Evolutionary conservation across 2,888 invertebrate species (phyloP).

Genomic region (Melanargia galathea): DNA sequence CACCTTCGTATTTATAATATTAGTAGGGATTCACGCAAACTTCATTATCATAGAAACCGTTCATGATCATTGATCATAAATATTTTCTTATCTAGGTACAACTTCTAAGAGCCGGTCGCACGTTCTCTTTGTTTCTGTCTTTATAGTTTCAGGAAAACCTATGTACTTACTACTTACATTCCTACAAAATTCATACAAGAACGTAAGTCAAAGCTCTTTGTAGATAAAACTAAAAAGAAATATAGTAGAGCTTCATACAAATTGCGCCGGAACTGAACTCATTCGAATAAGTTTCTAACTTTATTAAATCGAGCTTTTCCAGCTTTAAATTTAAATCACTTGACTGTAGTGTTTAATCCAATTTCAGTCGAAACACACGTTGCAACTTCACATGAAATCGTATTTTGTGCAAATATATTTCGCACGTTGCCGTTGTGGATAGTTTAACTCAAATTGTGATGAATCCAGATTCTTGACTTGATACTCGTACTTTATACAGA

Average conservation of each 20-base stretch:
- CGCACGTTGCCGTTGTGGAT: not conserved
- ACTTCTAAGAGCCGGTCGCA: no score
- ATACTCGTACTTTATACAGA: no score
- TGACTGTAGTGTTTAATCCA: conserved; percentile 20
- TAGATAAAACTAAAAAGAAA: not conserved
- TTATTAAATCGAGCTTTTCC: conserved; percentile 17
- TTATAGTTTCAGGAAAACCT: no score
- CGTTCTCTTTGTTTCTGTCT: no score
- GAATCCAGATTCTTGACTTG: not conserved
- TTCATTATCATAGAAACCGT: no score
- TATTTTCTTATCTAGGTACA: no score
- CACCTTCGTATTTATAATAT: no score
- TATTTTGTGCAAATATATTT: not conserved
- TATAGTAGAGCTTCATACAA: not conserved
- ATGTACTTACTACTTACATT: no score
- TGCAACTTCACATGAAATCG: conserved; percentile 12
- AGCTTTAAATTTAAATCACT: conserved; percentile 21
- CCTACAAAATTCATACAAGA: no score
- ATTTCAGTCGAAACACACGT: conserved; percentile 15
- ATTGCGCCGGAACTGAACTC: not conserved
- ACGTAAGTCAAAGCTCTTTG: not conserved
- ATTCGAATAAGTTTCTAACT: conserved; percentile 13
- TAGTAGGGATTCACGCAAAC: no score
- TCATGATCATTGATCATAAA: no score
- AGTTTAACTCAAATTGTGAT: not conserved